Evolutionary conservation across 2,797 vertebrate genomes (phyloP).

Genomic region (Orestias chungarensis): DNA sequence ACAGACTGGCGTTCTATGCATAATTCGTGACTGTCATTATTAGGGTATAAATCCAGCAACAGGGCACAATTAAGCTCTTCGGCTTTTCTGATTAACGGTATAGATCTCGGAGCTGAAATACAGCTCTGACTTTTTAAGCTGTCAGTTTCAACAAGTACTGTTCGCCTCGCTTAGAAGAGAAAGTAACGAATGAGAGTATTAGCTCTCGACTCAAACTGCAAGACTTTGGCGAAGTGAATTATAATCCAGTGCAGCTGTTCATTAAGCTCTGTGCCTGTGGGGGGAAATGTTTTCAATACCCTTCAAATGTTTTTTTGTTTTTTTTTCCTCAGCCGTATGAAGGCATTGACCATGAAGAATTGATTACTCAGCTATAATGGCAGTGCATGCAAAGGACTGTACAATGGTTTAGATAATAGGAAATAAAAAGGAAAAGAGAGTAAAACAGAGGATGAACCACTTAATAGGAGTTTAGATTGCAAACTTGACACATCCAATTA

Average conservation of each 20-base stretch:
- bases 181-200: slow-evolving; percentile 72
- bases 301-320: slow-evolving; percentile 69
- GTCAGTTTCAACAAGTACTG: slow-evolving; percentile 72
- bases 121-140: slow-evolving; percentile 74
- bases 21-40: slow-evolving; percentile 54
- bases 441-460: slow-evolving; percentile 16
- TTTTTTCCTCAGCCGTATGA: slow-evolving; percentile 46
- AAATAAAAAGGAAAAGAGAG: background rate
- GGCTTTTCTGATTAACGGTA: slow-evolving; percentile 61
- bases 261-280: slow-evolving; percentile 71
- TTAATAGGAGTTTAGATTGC: background rate
- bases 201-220: slow-evolving; percentile 64
- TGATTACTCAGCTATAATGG: slow-evolving; percentile 72
- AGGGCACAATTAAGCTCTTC: slow-evolving; percentile 64
- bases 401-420: background rate
- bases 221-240: slow-evolving; percentile 68
- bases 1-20: slow-evolving; percentile 21
- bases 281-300: slow-evolving; percentile 72
- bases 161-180: slow-evolving; percentile 50
- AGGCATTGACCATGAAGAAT: slow-evolving; percentile 72
- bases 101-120: slow-evolving; percentile 68
- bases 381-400: background rate
- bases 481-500: background rate
- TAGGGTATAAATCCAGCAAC: slow-evolving; percentile 63
- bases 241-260: slow-evolving; percentile 69